Conservation (phyloP, 2,888 invertebrate genomes). For the Dusona sp. region DNA sequence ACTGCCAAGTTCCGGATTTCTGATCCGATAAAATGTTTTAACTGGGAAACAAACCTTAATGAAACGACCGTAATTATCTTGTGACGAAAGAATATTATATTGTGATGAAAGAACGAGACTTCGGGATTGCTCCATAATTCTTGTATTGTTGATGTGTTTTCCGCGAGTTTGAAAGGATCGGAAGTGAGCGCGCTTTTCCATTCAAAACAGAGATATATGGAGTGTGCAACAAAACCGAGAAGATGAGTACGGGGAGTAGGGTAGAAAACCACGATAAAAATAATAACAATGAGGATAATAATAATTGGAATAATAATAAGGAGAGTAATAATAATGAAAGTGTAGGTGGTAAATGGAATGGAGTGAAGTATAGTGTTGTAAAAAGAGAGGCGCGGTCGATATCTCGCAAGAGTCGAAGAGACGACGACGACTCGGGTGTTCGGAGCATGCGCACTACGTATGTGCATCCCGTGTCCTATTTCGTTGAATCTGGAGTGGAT, state of each 20-base stretch:
- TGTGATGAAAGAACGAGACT: constrained; percentile 10
- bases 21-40: neutral
- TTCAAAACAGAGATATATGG: neutral
- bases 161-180: constrained; percentile 42
- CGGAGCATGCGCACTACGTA: constrained; percentile 57
- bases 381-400: constrained; percentile 68
- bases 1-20: neutral
- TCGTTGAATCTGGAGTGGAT: constrained; percentile 49
- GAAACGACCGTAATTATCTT: neutral
- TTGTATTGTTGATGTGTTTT: constrained; percentile 30
- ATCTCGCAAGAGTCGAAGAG: constrained; percentile 61
- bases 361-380: constrained; percentile 8
- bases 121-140: neutral
- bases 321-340: constrained; percentile 12
- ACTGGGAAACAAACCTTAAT: neutral
- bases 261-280: constrained; percentile 20
- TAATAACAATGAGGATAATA: constrained; percentile 32
- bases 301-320: constrained; percentile 35
- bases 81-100: too few relatives aligned
- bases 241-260: neutral
- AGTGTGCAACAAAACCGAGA: constrained; percentile 1
- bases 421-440: constrained; percentile 10
- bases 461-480: neutral
- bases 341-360: constrained; percentile 29
- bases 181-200: constrained; percentile 42